Conservation (phyloP, 2,888 invertebrate genomes). For the Argyra leucocephala region DNA sequence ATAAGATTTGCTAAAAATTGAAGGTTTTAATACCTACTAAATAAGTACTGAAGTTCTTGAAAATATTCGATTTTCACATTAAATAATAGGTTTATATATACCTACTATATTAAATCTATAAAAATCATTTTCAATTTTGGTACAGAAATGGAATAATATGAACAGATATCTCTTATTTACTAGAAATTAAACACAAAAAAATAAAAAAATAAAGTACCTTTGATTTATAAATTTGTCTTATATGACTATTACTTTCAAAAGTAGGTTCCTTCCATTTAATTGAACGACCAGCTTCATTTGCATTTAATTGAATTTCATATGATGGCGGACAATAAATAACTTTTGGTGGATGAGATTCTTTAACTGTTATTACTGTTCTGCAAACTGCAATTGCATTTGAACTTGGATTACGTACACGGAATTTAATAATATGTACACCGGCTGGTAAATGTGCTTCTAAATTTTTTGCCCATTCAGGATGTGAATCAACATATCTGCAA, state of each 20-base stretch:
- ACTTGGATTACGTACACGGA: constrained; percentile 50
- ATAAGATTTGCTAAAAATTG: too few relatives aligned
- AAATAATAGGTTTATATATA: too few relatives aligned
- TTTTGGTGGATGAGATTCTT: constrained; percentile 49
- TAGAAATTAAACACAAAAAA: too few relatives aligned
- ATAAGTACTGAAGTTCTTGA: too few relatives aligned
- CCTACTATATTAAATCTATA: too few relatives aligned
- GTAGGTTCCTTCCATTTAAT: constrained; percentile 58
- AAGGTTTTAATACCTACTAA: too few relatives aligned
- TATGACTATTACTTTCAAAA: constrained; percentile 51
- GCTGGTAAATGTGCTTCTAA: constrained; percentile 50
- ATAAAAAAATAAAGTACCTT: constrained; percentile 48
- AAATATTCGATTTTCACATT: too few relatives aligned
- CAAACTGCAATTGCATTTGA: constrained; percentile 50
- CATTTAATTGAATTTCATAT: constrained; percentile 49
- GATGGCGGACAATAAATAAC: constrained; percentile 53
- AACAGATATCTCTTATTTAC: too few relatives aligned
- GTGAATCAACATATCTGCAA: constrained; percentile 49
- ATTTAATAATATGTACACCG: constrained; percentile 51
- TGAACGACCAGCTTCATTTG: constrained; percentile 48
- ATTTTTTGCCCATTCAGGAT: constrained; percentile 54
- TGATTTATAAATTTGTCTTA: constrained; percentile 51
- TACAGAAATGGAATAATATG: too few relatives aligned
- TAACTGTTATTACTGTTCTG: constrained; percentile 51
- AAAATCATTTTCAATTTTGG: too few relatives aligned